phyloP scores from a whole-genome alignment of 2,797 vertebrate genomes.

The Sarcoramphus papa region DNA sequence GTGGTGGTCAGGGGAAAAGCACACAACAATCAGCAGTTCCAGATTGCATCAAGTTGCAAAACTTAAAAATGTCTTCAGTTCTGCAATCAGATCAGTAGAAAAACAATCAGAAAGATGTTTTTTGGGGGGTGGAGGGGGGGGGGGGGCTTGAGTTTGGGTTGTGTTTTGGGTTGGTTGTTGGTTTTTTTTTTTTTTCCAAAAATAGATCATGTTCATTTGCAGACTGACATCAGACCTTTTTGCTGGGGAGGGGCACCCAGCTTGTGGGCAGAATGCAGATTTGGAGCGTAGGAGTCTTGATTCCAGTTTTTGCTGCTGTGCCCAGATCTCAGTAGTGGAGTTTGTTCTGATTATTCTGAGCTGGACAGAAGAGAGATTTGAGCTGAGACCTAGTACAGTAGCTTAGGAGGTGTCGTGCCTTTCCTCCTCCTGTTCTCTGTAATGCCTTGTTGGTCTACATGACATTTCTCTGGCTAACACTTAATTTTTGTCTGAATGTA shows the following conservation, averaged over 20 bases:
- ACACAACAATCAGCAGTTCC: neutral
- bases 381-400: neutral
- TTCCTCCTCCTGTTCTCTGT: neutral
- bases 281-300: neutral
- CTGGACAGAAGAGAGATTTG: neutral
- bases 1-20: neutral
- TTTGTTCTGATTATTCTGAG: neutral
- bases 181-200: neutral
- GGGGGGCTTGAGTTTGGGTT: neutral
- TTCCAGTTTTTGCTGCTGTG: neutral
- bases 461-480: neutral
- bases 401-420: neutral
- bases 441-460: neutral
- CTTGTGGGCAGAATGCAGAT: neutral
- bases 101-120: neutral
- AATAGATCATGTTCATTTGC: neutral
- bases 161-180: accelerated
- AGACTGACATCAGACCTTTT: neutral
- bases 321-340: neutral
- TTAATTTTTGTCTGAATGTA: neutral
- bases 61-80: neutral
- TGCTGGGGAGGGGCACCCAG: neutral
- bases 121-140: too few relatives aligned
- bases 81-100: neutral
- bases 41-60: neutral